These are phyloP conservation scores for Athalia rosae DNA, from an alignment of 2,888 invertebrate species.

Conservation along the genomic window DNA sequence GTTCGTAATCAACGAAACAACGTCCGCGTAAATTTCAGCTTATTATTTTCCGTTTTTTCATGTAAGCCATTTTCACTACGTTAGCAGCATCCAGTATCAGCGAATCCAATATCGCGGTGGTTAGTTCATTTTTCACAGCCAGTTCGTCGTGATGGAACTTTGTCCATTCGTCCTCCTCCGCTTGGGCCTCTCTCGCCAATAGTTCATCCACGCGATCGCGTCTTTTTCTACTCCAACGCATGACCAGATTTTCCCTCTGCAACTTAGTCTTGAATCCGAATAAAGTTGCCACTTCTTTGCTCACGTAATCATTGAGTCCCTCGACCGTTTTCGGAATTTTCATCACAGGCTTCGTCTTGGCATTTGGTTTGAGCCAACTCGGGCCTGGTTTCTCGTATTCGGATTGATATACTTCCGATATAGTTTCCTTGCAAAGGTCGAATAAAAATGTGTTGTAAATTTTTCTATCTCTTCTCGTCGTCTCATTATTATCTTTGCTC, in stretches of 20 bases:
- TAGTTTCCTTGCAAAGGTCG: slow-evolving; percentile 79
- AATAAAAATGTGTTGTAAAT: slow-evolving; percentile 78
- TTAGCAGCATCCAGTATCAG: slow-evolving; percentile 67
- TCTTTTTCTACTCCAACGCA: slow-evolving; percentile 80
- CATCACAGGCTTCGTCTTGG: slow-evolving; percentile 71
- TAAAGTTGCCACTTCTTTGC: slow-evolving; percentile 75
- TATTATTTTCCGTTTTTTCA: slow-evolving; percentile 65
- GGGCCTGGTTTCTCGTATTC: slow-evolving; percentile 73
- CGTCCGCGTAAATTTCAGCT: slow-evolving; percentile 46
- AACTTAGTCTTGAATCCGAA: slow-evolving; percentile 76
- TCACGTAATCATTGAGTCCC: slow-evolving; percentile 75
- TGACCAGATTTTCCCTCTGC: slow-evolving; percentile 77
- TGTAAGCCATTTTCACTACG: slow-evolving; percentile 66
- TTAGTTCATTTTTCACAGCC: slow-evolving; percentile 79
- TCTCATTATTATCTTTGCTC: slow-evolving; percentile 64
- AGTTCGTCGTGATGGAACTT: slow-evolving; percentile 84
- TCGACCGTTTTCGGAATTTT: slow-evolving; percentile 74
- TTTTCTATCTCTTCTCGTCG: slow-evolving; percentile 62
- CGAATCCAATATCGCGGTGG: slow-evolving; percentile 70
- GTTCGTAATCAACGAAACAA: not conserved
- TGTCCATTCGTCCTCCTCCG: slow-evolving; percentile 84
- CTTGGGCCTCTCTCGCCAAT: slow-evolving; percentile 81
- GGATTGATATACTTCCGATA: slow-evolving; percentile 75
- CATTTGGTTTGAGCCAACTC: slow-evolving; percentile 75
- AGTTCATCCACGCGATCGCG: slow-evolving; percentile 84